Conservation (phyloP, 64 coral and sea anemone species). For the Stichodactyla helianthus region DNA sequence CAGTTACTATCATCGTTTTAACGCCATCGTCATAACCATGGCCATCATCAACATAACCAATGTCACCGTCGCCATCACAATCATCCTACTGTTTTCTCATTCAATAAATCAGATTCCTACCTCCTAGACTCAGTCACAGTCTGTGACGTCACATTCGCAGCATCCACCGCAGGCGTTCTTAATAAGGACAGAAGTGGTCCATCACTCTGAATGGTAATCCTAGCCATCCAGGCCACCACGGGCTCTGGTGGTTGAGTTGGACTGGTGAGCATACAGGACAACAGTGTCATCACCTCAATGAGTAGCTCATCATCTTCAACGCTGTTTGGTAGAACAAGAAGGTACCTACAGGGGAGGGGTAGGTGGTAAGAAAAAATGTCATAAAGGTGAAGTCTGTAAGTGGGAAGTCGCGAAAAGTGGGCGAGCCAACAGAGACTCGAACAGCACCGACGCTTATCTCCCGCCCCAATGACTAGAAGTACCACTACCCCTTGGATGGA, state of each 20-base stretch:
- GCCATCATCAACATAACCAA: neutral
- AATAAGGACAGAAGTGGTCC: conserved; percentile 61
- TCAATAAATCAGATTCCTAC: neutral
- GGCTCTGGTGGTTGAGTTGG: conserved; percentile 39
- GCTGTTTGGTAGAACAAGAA: conserved; percentile 80
- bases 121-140: conserved; percentile 65
- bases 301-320: conserved; percentile 76
- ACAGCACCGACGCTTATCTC: too few relatives aligned
- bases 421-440: too few relatives aligned
- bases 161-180: conserved; percentile 21
- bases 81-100: too few relatives aligned
- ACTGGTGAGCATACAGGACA: conserved; percentile 57
- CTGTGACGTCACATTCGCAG: conserved; percentile 33
- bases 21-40: too few relatives aligned
- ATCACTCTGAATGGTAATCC: conserved; percentile 54
- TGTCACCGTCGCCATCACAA: neutral
- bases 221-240: conserved; percentile 81
- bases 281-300: conserved; percentile 47
- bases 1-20: too few relatives aligned
- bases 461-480: too few relatives aligned
- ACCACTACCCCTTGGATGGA: too few relatives aligned
- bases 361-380: too few relatives aligned
- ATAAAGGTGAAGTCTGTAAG: too few relatives aligned
- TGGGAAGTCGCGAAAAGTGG: too few relatives aligned
- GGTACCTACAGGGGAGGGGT: conserved; percentile 49